Conservation (phyloP, 1,140 invertebrate genomes). For the Trachymyrmex septentrionalis region DNA sequence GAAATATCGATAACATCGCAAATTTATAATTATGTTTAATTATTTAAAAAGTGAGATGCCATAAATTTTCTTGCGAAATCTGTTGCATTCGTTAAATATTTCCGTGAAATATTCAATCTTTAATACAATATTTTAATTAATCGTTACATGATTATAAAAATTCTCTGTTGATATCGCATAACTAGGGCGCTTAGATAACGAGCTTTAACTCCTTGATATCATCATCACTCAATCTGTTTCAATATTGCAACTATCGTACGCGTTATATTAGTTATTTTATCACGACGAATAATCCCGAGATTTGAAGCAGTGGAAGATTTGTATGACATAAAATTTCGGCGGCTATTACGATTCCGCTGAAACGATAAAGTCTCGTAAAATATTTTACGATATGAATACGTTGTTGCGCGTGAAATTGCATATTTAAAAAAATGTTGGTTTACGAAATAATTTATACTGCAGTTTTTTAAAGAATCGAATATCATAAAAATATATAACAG, state of each 20-base stretch:
- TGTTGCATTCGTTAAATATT: slow-evolving; percentile 3
- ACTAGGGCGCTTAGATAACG: neutral
- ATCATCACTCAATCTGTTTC: neutral
- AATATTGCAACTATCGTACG: neutral
- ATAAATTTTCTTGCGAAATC: neutral
- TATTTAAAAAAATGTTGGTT: neutral
- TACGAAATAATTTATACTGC: slow-evolving; percentile 10
- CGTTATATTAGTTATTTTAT: neutral
- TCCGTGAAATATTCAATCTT: slow-evolving; percentile 13
- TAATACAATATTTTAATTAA: neutral
- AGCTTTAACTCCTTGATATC: neutral
- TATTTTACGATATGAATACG: neutral
- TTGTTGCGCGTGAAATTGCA: neutral
- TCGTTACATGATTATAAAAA: slow-evolving; percentile 27
- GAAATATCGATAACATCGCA: neutral
- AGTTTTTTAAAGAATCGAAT: neutral
- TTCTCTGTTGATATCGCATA: neutral
- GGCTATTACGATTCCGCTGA: neutral
- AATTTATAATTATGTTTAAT: neutral
- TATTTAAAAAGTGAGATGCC: neutral
- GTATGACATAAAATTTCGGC: neutral
- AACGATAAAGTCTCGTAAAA: slow-evolving; percentile 7
- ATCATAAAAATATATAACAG: neutral
- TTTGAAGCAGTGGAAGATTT: neutral
- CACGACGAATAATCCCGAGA: neutral